Conservation (phyloP, 1,140 invertebrate species). For the Drosophila triauraria region DNA sequence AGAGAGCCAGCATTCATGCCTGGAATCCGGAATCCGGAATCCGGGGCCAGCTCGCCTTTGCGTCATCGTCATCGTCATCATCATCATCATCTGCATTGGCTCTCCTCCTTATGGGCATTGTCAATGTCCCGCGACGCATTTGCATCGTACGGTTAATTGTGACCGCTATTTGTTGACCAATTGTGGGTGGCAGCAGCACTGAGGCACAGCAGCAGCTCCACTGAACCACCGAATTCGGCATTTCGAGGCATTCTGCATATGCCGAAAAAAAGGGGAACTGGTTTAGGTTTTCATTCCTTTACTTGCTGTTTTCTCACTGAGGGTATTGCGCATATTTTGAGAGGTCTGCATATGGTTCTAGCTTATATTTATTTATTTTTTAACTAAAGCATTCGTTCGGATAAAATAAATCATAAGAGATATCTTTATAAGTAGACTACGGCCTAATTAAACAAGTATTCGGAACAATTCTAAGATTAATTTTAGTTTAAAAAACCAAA, state of each 20-base stretch:
- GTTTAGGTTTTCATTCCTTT: slow-evolving; percentile 37
- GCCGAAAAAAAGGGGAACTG: slow-evolving; percentile 31
- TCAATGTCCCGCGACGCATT: slow-evolving; percentile 64
- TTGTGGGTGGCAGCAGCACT: slow-evolving; percentile 72
- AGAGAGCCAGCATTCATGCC: slow-evolving; percentile 49
- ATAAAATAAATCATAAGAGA: too few relatives aligned
- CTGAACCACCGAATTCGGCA: slow-evolving; percentile 51
- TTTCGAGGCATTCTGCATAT: slow-evolving; percentile 30
- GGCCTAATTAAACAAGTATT: too few relatives aligned
- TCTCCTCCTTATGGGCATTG: slow-evolving; percentile 75
- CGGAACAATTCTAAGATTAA: too few relatives aligned
- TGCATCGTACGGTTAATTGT: slow-evolving; percentile 83
- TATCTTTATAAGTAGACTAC: too few relatives aligned
- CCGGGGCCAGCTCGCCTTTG: slow-evolving; percentile 15
- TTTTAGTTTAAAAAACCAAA: too few relatives aligned
- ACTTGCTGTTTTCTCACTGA: background rate
- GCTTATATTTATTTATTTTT: too few relatives aligned
- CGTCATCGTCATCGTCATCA: slow-evolving; percentile 21
- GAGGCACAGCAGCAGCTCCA: slow-evolving; percentile 14
- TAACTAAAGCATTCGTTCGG: too few relatives aligned
- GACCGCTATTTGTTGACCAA: slow-evolving; percentile 77
- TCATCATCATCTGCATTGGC: slow-evolving; percentile 28
- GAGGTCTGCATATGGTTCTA: too few relatives aligned
- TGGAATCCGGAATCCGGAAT: slow-evolving; percentile 28
- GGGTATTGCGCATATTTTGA: slow-evolving; percentile 2